phyloP scores from a whole-genome alignment of 2,888 invertebrate species.

The Bombylius major region DNA sequence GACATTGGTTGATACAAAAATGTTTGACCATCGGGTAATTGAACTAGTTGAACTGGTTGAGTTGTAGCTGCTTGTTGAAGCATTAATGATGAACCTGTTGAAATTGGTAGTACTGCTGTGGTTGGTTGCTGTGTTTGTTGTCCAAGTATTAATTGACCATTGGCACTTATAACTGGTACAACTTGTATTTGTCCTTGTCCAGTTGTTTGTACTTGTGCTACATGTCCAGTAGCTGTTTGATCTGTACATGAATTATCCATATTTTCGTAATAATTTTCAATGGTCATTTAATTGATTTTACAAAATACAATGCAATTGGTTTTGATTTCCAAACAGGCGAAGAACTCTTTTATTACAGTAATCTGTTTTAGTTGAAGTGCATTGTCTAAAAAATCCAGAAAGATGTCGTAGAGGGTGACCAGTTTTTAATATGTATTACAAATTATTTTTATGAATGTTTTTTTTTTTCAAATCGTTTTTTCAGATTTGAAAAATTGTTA shows the following conservation, averaged over 20 bases:
- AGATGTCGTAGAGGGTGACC: slow-evolving; percentile 32
- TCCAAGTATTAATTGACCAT: slow-evolving; percentile 31
- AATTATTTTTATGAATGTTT: background rate
- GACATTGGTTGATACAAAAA: slow-evolving; percentile 68
- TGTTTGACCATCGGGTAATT: slow-evolving; percentile 86
- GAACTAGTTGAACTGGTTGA: slow-evolving; percentile 61
- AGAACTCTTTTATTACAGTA: background rate
- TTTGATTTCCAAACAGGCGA: too few relatives aligned
- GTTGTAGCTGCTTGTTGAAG: slow-evolving; percentile 22
- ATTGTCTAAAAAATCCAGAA: slow-evolving; percentile 35
- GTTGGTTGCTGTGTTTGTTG: slow-evolving; percentile 27
- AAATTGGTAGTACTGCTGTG: slow-evolving; percentile 29
- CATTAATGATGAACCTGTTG: slow-evolving; percentile 30
- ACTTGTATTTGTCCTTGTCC: slow-evolving; percentile 15
- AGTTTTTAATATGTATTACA: slow-evolving; percentile 16
- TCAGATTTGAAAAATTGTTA: background rate
- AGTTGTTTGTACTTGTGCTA: slow-evolving; percentile 6
- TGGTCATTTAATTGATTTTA: background rate
- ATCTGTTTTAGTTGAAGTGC: slow-evolving; percentile 14
- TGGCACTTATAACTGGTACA: slow-evolving; percentile 12
- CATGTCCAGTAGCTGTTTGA: slow-evolving; percentile 1
- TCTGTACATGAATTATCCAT: slow-evolving; percentile 9
- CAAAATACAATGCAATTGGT: too few relatives aligned
- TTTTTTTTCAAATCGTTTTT: background rate
- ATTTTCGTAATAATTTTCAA: background rate